Evolutionary conservation across 2,113 vertebrate genomes (phyloP).

Genomic region (Halcyon malimbica): DNA sequence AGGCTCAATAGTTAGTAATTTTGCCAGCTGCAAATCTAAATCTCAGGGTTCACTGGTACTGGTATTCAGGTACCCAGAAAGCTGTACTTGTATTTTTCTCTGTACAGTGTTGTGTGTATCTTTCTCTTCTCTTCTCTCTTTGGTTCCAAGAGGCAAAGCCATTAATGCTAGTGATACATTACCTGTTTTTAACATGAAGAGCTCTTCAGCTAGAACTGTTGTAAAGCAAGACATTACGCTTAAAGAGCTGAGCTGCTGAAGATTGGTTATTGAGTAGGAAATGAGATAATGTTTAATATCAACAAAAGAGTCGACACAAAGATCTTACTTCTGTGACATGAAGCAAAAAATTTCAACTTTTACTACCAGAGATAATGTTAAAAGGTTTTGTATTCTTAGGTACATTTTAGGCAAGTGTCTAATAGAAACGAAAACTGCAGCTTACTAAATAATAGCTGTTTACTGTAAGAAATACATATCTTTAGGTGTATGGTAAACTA

Average conservation of each 20-base stretch:
- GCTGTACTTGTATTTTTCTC: background rate
- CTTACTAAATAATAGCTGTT: background rate
- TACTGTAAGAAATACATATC: background rate
- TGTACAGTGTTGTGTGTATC: background rate
- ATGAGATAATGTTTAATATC: background rate
- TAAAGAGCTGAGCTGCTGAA: background rate
- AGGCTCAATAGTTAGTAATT: background rate
- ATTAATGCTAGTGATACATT: fast-evolving
- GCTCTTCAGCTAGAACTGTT: background rate
- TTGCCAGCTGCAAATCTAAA: background rate
- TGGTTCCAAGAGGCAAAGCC: background rate
- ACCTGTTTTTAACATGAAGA: background rate
- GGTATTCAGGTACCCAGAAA: background rate
- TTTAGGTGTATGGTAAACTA: background rate
- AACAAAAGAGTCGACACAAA: background rate
- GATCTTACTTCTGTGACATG: background rate
- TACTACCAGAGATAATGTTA: background rate
- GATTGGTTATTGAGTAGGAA: background rate
- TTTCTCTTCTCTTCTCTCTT: background rate
- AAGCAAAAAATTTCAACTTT: background rate
- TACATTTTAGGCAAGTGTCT: background rate
- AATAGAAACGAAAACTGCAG: background rate
- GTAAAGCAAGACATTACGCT: background rate
- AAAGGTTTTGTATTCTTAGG: background rate
- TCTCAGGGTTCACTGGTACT: background rate